Conservation (phyloP, 2,797 vertebrate species). For the Acomys russatus region DNA sequence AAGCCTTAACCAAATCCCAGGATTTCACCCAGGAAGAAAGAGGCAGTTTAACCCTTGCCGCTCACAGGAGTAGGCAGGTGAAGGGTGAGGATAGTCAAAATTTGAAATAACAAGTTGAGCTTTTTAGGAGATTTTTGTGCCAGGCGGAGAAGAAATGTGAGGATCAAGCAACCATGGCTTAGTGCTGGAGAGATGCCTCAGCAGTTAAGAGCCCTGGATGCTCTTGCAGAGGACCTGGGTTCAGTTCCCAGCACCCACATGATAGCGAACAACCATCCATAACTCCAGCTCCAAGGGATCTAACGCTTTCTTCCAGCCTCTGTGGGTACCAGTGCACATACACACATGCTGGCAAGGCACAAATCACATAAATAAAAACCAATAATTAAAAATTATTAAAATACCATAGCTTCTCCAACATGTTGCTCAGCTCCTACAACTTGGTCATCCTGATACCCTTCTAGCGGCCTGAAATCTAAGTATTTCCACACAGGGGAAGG, state of each 20-base stretch:
- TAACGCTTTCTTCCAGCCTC: background rate
- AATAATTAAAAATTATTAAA: background rate
- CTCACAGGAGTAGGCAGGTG: background rate
- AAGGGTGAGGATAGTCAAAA: background rate
- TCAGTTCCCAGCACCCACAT: background rate
- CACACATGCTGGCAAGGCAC: no score
- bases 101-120: no score
- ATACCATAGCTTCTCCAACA: background rate
- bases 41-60: background rate
- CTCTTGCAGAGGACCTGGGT: background rate
- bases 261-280: background rate
- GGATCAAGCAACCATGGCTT: rapidly evolving
- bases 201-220: background rate
- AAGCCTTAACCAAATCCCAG: background rate
- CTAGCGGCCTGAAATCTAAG: background rate
- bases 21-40: background rate
- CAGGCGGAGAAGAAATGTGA: background rate
- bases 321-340: background rate
- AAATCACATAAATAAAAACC: background rate
- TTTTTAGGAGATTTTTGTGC: background rate
- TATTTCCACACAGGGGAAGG: background rate
- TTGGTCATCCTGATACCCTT: background rate
- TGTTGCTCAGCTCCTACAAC: background rate
- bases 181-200: background rate
- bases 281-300: background rate